Percentiles rank a stretch among this genome's conserved stretches.
These are phyloP conservation scores for Ennomos quercinarius DNA, from an alignment of 2,888 invertebrate genomes.

Conservation along the genomic window DNA sequence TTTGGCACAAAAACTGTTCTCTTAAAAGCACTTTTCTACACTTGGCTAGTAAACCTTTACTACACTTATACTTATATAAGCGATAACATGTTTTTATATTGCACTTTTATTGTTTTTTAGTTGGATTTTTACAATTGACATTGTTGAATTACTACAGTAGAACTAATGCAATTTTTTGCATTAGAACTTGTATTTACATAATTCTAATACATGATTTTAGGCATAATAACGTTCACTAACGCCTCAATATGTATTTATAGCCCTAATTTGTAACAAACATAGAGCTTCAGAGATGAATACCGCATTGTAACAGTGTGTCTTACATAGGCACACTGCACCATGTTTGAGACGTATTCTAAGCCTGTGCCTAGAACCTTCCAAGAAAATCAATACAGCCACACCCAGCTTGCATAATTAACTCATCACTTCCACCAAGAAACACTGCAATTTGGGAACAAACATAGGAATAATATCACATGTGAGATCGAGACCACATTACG, in stretches of 20 bases:
- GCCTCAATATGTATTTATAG: slow-evolving; percentile 5
- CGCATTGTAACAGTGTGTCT: slow-evolving; percentile 66
- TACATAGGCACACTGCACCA: slow-evolving; percentile 72
- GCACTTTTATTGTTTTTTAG: slow-evolving; percentile 65
- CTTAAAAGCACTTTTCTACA: slow-evolving; percentile 40
- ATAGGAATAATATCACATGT: slow-evolving; percentile 73
- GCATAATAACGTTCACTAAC: slow-evolving; percentile 5
- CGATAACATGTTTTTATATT: slow-evolving; percentile 75
- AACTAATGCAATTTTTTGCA: slow-evolving; percentile 28
- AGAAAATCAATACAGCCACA: slow-evolving; percentile 86
- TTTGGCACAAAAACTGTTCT: slow-evolving; percentile 3
- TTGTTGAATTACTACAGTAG: slow-evolving; percentile 21
- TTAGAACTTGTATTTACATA: slow-evolving; percentile 4
- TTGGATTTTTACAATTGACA: slow-evolving; percentile 55
- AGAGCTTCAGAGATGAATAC: slow-evolving; percentile 52
- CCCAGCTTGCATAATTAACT: slow-evolving; percentile 83
- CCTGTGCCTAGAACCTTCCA: slow-evolving; percentile 81
- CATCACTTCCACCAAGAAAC: slow-evolving; percentile 55
- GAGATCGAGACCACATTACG: slow-evolving; percentile 71
- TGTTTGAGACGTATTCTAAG: slow-evolving; percentile 75
- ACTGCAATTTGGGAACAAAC: slow-evolving; percentile 59
- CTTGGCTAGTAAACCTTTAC: slow-evolving; percentile 58
- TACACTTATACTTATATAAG: slow-evolving; percentile 70
- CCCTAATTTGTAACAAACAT: slow-evolving; percentile 44
- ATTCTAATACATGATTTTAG: slow-evolving; percentile 7